A percentile compares a stretch with the other conserved stretches of the same genome.
phyloP scores from a whole-genome alignment of 1,140 invertebrate genomes.

The Steinernema feltiae region DNA sequence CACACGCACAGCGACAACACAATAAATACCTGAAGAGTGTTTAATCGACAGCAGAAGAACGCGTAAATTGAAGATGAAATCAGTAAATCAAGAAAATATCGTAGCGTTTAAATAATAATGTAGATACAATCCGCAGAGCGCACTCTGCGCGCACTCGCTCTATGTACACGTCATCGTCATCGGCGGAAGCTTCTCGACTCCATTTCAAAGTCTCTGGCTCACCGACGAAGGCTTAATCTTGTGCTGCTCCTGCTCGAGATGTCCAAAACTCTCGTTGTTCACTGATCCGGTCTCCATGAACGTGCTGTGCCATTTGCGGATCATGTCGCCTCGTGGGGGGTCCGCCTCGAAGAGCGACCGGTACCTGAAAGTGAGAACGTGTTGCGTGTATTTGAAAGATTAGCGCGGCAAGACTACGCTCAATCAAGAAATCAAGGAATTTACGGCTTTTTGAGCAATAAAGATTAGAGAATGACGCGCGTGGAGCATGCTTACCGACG shows the following conservation, averaged over 20 bases:
- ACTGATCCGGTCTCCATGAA: slow-evolving; percentile 39
- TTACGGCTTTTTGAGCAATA: background rate
- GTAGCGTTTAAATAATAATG: too few relatives aligned
- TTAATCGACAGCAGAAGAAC: too few relatives aligned
- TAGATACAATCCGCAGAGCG: too few relatives aligned
- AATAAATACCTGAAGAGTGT: too few relatives aligned
- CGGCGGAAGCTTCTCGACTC: background rate
- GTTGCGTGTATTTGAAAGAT: background rate
- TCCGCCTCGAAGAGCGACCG: slow-evolving; percentile 45
- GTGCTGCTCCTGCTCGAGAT: background rate
- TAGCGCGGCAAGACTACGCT: background rate
- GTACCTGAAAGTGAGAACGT: slow-evolving; percentile 30
- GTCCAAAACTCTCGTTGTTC: background rate
- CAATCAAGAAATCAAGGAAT: background rate
- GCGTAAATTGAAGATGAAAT: too few relatives aligned
- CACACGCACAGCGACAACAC: too few relatives aligned
- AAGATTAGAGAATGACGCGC: background rate
- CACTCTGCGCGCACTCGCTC: too few relatives aligned
- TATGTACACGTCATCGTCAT: slow-evolving; percentile 5
- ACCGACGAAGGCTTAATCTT: background rate
- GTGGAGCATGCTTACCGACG: slow-evolving; percentile 22
- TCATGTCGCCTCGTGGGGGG: slow-evolving; percentile 35
- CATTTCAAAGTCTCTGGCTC: background rate
- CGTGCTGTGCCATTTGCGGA: slow-evolving; percentile 44
- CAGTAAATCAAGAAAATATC: too few relatives aligned